Evolutionary conservation across 2,888 invertebrate genomes (phyloP).

Genomic region (Lepidonotus clava): DNA sequence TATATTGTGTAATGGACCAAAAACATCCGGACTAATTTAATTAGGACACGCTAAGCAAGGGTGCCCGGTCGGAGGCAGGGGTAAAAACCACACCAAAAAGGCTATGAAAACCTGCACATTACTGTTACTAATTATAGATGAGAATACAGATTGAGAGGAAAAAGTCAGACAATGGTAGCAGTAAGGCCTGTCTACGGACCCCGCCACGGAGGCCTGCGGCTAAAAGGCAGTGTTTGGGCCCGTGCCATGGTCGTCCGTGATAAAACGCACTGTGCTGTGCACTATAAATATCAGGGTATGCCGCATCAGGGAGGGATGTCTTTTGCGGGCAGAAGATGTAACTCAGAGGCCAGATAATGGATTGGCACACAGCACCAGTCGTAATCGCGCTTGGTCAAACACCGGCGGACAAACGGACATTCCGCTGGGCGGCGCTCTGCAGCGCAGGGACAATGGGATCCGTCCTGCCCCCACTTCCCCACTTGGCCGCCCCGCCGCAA

Average conservation of each 20-base stretch:
- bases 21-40: neutral
- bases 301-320: neutral
- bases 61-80: neutral
- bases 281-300: neutral
- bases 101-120: neutral
- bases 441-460: neutral
- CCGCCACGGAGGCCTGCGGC: too few relatives aligned
- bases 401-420: neutral
- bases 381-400: slow-evolving; percentile 16
- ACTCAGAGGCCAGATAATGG: neutral
- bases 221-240: too few relatives aligned
- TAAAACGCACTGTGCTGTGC: neutral
- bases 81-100: neutral
- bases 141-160: neutral
- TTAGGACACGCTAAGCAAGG: neutral
- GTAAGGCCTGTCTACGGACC: too few relatives aligned
- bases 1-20: neutral
- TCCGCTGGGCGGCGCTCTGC: neutral
- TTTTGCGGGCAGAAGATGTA: neutral
- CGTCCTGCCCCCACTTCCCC: too few relatives aligned
- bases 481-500: neutral
- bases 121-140: neutral
- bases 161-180: neutral
- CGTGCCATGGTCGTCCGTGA: too few relatives aligned
- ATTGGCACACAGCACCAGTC: neutral